These are phyloP conservation scores for Plestiodon gilberti DNA, from an alignment of 2,113 vertebrate genomes.

Conservation along the genomic window DNA sequence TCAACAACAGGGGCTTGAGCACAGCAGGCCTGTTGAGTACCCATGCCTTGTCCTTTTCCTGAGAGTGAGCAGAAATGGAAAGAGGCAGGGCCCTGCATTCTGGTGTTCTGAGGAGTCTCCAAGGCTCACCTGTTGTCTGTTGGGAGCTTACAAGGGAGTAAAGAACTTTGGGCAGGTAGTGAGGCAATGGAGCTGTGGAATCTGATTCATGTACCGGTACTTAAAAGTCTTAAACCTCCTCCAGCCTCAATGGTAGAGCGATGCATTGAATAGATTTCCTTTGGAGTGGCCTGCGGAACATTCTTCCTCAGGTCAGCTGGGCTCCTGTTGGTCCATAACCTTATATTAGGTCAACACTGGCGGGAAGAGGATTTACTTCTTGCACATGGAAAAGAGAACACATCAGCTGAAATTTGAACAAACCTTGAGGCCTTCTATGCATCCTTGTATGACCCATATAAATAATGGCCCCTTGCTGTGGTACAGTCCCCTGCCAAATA, in stretches of 20 bases:
- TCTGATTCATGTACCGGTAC: not conserved
- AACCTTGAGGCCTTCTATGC: not conserved
- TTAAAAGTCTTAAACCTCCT: not conserved
- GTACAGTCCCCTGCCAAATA: not conserved
- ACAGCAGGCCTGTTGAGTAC: not conserved
- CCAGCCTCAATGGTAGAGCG: not conserved
- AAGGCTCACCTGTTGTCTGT: not conserved
- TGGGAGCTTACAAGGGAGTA: not conserved
- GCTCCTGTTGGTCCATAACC: not conserved
- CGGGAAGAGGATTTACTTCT: not conserved
- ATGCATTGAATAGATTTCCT: not conserved
- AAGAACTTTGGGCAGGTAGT: not conserved
- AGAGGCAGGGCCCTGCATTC: not conserved
- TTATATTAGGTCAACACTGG: not conserved
- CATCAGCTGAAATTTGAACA: not conserved
- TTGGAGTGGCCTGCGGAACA: not conserved
- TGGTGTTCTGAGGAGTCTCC: not conserved
- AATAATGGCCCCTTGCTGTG: not conserved
- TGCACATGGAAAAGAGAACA: not conserved
- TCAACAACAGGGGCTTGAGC: not conserved
- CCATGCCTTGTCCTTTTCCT: not conserved
- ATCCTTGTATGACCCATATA: not conserved
- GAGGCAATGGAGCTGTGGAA: not conserved
- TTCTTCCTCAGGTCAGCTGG: not conserved
- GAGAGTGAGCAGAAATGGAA: not conserved